Percentiles rank a stretch among this genome's conserved stretches.
Evolutionary conservation across 2,888 invertebrate genomes (phyloP).

Genomic region (Ectropis crepuscularia): DNA sequence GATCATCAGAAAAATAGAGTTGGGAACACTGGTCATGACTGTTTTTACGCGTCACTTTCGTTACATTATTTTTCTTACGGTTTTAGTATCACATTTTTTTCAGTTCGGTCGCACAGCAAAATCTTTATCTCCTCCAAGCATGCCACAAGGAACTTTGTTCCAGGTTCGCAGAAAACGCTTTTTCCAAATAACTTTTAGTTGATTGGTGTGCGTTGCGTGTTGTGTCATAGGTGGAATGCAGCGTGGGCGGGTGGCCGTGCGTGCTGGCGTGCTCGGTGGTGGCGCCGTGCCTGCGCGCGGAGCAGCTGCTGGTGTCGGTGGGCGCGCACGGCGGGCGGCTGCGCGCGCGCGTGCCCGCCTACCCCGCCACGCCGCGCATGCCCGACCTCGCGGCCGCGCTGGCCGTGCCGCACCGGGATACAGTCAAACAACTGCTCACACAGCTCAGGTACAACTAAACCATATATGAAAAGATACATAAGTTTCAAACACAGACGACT

Average conservation of each 20-base stretch:
- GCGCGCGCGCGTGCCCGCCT: constrained; percentile 96
- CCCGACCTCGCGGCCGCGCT: constrained; percentile 93
- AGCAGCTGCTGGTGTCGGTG: constrained; percentile 95
- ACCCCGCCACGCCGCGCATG: constrained; percentile 91
- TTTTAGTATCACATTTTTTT: too few species aligned
- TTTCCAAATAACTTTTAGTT: too few species aligned
- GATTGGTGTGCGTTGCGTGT: neutral
- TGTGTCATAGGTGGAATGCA: constrained; percentile 89
- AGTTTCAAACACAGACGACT: constrained; percentile 52
- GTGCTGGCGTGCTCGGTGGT: constrained; percentile 96
- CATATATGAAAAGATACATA: neutral
- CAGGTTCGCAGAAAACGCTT: too few species aligned
- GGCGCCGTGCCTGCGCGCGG: constrained; percentile 95
- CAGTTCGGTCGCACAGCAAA: too few species aligned
- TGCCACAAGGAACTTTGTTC: too few species aligned
- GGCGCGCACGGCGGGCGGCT: constrained; percentile 97
- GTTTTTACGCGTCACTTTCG: too few species aligned
- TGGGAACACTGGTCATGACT: too few species aligned
- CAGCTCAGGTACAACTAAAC: constrained; percentile 75
- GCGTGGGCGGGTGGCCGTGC: constrained; percentile 93
- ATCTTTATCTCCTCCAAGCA: too few species aligned
- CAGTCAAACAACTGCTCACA: constrained; percentile 67
- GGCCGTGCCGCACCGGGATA: constrained; percentile 54
- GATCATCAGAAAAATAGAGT: too few species aligned
- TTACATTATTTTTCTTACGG: too few species aligned